A percentile compares a stretch with the other conserved stretches of the same genome.
Evolutionary conservation across 2,113 vertebrate genomes (phyloP).

Genomic region (Nannobrachium achirus): DNA sequence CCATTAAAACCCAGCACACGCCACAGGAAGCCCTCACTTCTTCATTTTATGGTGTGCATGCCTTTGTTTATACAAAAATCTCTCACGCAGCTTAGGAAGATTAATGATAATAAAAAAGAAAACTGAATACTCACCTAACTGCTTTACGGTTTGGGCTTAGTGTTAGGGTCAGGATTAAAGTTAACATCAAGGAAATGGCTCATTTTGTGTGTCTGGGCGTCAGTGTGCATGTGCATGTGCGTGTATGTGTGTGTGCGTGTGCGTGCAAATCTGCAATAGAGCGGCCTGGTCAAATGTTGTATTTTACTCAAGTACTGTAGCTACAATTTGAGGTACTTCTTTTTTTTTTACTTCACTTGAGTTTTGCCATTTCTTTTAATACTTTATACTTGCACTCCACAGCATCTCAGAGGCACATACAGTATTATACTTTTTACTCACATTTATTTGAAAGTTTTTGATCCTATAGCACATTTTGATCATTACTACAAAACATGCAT

Average conservation of each 20-base stretch:
- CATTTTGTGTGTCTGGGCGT: conserved; percentile 2
- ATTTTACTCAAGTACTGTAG: no score
- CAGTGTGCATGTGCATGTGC: background rate
- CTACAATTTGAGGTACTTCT: no score
- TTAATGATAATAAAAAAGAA: background rate
- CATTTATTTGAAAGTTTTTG: no score
- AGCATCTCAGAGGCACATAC: no score
- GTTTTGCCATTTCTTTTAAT: no score
- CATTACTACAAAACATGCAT: no score
- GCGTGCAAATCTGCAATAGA: conserved; percentile 25
- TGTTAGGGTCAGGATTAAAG: background rate
- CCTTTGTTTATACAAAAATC: background rate
- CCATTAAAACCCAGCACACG: conserved; percentile 46
- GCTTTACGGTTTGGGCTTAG: background rate
- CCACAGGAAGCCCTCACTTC: conserved; percentile 12
- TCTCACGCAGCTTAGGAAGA: background rate
- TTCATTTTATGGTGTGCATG: background rate
- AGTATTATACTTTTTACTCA: no score
- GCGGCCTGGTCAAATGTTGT: no score
- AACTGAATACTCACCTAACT: background rate
- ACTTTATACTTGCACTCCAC: no score
- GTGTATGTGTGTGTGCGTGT: conserved; percentile 9
- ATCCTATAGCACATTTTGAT: no score
- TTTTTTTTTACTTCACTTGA: no score
- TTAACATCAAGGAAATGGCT: no score